A percentile compares a stretch with the other conserved stretches of the same genome.
phyloP scores from a whole-genome alignment of 2,888 invertebrate genomes.

The Mythimna ferrago region DNA sequence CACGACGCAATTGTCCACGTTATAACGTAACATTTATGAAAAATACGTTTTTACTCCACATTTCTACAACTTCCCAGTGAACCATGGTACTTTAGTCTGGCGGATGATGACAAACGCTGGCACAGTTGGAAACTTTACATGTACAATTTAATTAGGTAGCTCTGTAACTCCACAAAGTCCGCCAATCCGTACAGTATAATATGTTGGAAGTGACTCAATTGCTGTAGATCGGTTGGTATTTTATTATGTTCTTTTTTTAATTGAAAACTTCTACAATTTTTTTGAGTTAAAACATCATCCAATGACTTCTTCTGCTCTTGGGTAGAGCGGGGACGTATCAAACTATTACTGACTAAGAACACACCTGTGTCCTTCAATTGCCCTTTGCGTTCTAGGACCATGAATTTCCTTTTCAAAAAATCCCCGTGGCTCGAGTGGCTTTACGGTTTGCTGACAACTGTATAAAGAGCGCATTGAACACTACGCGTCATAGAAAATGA shows the following conservation, averaged over 20 bases:
- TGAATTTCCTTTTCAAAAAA: too few relatives aligned
- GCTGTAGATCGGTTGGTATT: conserved; percentile 36
- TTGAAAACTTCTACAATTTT: not conserved
- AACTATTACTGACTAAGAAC: too few relatives aligned
- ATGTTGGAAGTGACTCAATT: conserved; percentile 47
- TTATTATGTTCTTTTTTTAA: not conserved
- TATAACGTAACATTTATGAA: conserved; percentile 56
- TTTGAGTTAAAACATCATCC: too few relatives aligned
- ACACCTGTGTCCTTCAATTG: too few relatives aligned
- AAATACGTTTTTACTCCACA: conserved; percentile 56
- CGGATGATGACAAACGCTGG: conserved; percentile 58
- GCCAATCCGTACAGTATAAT: conserved; percentile 46
- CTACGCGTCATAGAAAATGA: too few relatives aligned
- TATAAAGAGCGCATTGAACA: too few relatives aligned
- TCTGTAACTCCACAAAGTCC: conserved; percentile 57
- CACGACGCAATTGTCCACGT: conserved; percentile 58
- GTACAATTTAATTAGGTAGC: conserved; percentile 66
- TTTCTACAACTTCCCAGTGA: conserved; percentile 50
- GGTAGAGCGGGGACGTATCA: too few relatives aligned
- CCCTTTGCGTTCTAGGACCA: too few relatives aligned
- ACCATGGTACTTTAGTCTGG: conserved; percentile 40
- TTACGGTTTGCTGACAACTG: too few relatives aligned
- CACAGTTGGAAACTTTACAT: conserved; percentile 64
- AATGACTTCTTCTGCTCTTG: too few relatives aligned
- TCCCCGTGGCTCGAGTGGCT: too few relatives aligned